Evolutionary conservation across 2,113 vertebrate genomes (phyloP).

Genomic region (Mus pahari): DNA sequence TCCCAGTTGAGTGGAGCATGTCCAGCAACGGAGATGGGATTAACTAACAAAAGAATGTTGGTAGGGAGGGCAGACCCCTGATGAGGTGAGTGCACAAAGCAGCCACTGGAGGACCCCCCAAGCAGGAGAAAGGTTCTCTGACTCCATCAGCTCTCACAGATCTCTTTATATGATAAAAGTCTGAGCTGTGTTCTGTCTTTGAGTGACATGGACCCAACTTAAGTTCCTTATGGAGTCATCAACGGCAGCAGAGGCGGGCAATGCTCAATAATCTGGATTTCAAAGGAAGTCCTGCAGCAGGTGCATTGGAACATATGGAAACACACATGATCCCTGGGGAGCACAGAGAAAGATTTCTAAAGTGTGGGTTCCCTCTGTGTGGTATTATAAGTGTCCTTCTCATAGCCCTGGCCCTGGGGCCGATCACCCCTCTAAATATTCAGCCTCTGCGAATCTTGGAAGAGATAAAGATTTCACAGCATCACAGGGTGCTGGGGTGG

Average conservation of each 20-base stretch:
- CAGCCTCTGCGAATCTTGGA: neutral
- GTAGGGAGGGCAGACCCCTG: no score
- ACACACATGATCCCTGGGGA: neutral
- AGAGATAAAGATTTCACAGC: neutral
- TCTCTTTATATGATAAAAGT: neutral
- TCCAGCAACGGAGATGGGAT: neutral
- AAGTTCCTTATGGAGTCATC: neutral
- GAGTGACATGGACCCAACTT: neutral
- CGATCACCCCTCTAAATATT: neutral
- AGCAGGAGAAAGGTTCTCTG: neutral
- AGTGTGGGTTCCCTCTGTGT: neutral
- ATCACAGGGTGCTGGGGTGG: no score
- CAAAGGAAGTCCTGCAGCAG: neutral
- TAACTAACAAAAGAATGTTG: neutral
- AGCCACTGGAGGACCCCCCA: neutral
- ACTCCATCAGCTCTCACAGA: accelerated
- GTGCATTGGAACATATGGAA: neutral
- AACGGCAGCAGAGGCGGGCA: neutral
- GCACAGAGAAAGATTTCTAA: neutral
- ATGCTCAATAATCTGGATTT: neutral
- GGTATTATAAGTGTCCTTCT: no score
- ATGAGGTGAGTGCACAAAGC: no score
- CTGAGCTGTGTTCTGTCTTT: neutral
- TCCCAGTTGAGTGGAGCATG: no score
- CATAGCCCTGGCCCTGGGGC: neutral